phyloP scores from a whole-genome alignment of 2,888 invertebrate genomes.

The Acrobasis suavella region DNA sequence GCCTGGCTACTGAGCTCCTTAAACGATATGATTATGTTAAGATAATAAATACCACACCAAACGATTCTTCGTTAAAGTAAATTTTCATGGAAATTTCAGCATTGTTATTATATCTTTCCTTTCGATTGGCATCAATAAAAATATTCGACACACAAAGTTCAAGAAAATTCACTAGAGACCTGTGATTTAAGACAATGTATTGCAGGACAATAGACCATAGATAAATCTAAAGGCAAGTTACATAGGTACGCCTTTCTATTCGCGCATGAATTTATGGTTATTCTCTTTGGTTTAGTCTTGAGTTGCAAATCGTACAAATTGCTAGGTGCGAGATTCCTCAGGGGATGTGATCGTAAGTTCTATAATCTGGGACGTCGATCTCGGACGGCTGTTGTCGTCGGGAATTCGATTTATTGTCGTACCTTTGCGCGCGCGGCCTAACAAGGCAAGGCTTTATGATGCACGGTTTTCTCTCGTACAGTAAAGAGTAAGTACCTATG shows the following conservation, averaged over 20 bases:
- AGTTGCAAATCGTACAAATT: conserved; percentile 42
- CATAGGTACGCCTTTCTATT: conserved; percentile 45
- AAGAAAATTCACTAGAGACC: neutral
- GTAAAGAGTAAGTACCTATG: neutral
- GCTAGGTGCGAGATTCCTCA: conserved; percentile 49
- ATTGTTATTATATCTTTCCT: neutral
- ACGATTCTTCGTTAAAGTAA: too few species aligned
- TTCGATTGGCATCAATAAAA: neutral
- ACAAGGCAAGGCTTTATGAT: conserved; percentile 15
- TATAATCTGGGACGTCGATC: conserved; percentile 65
- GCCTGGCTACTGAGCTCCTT: too few species aligned
- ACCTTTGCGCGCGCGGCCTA: conserved; percentile 11
- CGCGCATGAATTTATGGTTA: conserved; percentile 41
- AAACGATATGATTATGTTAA: too few species aligned
- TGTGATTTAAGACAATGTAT: neutral
- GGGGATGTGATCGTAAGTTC: conserved; percentile 57
- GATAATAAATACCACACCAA: too few species aligned
- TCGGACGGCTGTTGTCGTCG: conserved; percentile 66
- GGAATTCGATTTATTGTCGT: conserved; percentile 68
- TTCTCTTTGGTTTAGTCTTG: conserved; percentile 23
- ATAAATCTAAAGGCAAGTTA: conserved; percentile 22
- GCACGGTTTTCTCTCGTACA: conserved; percentile 9
- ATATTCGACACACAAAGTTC: neutral
- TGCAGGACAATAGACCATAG: conserved; percentile 19
- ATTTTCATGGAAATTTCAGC: neutral